phyloP scores from a whole-genome alignment of 2,888 invertebrate genomes.

The Folsomia candida region DNA sequence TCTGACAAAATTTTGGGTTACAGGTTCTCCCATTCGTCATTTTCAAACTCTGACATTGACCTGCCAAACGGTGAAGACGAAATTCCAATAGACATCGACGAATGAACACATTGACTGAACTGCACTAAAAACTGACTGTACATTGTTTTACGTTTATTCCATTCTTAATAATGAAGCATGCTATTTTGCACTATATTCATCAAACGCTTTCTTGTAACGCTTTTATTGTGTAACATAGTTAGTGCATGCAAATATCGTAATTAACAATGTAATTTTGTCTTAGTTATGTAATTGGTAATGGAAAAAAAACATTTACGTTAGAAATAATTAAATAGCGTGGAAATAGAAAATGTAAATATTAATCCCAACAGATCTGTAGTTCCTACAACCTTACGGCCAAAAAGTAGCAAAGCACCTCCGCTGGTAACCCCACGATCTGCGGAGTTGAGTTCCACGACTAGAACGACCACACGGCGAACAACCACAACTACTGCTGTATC shows the following conservation, averaged over 20 bases:
- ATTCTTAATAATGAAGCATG: neutral
- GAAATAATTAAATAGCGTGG: neutral
- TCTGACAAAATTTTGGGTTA: neutral
- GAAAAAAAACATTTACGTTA: neutral
- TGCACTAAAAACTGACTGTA: conserved; percentile 8
- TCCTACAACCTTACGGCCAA: conserved; percentile 8
- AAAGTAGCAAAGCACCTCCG: neutral
- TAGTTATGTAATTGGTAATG: neutral
- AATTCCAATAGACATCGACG: neutral
- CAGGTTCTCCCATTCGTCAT: neutral
- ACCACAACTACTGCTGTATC: conserved; percentile 16
- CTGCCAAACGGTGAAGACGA: conserved; percentile 11
- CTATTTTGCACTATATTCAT: neutral
- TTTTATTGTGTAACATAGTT: neutral
- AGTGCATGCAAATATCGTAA: neutral
- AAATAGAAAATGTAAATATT: conserved; percentile 12
- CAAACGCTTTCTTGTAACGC: neutral
- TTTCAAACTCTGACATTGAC: conserved; percentile 3
- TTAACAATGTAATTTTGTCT: neutral
- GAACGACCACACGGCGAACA: conserved; percentile 34
- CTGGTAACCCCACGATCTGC: too few species aligned
- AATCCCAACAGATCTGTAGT: conserved; percentile 7
- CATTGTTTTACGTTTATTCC: neutral
- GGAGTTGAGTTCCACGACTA: conserved; percentile 6
- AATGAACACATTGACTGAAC: conserved; percentile 6